Evolutionary conservation across 2,888 invertebrate species (phyloP), one percentile per base, ranked within the genome.

Genomic region (Agrochola litura): DNA sequence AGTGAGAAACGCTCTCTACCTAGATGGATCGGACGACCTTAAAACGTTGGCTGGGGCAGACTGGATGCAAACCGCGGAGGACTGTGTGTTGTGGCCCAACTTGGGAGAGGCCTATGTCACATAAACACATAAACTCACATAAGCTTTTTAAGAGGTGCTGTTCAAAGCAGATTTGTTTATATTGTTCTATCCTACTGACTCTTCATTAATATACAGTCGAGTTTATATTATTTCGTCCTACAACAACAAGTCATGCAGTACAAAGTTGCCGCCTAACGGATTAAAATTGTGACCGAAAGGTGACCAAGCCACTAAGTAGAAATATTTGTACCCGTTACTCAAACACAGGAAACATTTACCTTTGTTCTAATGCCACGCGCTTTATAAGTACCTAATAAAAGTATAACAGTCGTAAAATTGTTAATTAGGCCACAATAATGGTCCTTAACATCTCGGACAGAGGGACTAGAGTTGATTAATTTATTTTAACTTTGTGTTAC

Each of bases 271-370:
- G 76, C 70, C 66, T 78, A 82, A 84, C 79, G 77, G 67, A 77
- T 75, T 79, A 72, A 81, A 86, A 83, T 84, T 84, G 83, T 85
- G 72, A 70, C 77, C 66, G 64, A 86, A 87, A 90, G 84, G 77
- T 78, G 60, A 80, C 87, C 77, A 68, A 68, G 73, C 68, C 78
- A 68, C 90, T 94, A 92, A 94, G 92, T 94, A 91, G 92, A 92
- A 93, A 92, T 93, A 92, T 94, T 93, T 93, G 94, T 94, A 92
- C 90, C 89, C 82, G 88, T 89, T 86, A 88, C 86, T 88, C 86
- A 89, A 91, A 91, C 91, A 91, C 93, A 93, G 94, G 95, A 95
- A 94, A 90, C 92, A 89, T 91, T 94, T 90, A 91, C 91, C 91
- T 92, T 92, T 93, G 92, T 93, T 92, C 89, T 91, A 92, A 91